Conservation (phyloP, 2,888 invertebrate species). For the Pseudeuparius sepicola region DNA sequence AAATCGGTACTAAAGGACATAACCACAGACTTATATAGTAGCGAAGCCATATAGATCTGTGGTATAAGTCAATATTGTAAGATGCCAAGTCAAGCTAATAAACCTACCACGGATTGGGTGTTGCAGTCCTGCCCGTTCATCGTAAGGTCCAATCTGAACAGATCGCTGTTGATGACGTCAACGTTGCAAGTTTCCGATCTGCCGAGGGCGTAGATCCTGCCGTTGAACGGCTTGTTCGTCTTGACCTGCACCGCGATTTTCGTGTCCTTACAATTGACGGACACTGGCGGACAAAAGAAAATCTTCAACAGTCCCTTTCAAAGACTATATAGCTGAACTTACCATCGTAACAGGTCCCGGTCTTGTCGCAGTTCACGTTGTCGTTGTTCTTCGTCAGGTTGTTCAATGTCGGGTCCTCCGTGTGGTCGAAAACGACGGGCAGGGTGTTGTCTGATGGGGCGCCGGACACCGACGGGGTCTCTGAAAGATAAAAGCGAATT, state of each 20-base stretch:
- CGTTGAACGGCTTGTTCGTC: constrained; percentile 91
- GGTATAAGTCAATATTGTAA: too few relatives aligned
- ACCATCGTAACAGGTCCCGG: constrained; percentile 93
- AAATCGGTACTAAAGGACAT: too few relatives aligned
- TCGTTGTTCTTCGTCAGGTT: constrained; percentile 56
- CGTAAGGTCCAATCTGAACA: constrained; percentile 83
- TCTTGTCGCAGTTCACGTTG: constrained; percentile 85
- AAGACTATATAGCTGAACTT: too few relatives aligned
- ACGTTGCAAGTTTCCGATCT: constrained; percentile 92
- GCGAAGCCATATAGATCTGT: too few relatives aligned
- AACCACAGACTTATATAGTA: too few relatives aligned
- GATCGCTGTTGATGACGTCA: constrained; percentile 84
- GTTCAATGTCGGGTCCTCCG: constrained; percentile 62
- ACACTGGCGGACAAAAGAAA: constrained; percentile 49
- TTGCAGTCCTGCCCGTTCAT: constrained; percentile 94
- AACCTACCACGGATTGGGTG: constrained; percentile 87
- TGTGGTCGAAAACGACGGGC: constrained; percentile 67
- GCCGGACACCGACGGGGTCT: constrained; percentile 26
- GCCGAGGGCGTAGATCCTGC: constrained; percentile 86
- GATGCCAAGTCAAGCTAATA: too few relatives aligned
- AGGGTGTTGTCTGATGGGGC: constrained; percentile 47
- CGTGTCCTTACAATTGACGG: constrained; percentile 90
- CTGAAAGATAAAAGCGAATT: constrained; percentile 13
- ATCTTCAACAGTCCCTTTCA: too few relatives aligned
- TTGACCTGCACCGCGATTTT: constrained; percentile 86